Evolutionary conservation across 2,113 vertebrate species (phyloP).

Genomic region (Anoplopoma fimbria): DNA sequence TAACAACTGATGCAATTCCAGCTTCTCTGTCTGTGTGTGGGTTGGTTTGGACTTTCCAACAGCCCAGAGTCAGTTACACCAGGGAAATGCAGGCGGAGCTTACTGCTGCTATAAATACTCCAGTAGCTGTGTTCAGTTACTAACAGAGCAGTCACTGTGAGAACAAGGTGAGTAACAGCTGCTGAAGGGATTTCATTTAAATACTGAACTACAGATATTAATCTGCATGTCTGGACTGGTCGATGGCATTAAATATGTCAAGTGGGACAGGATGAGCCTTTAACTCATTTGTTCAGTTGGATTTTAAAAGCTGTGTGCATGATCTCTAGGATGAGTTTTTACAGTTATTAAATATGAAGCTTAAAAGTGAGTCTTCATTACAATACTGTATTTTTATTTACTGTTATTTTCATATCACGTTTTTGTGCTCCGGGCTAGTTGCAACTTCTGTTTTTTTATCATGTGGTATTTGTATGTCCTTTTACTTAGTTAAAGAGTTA

Average conservation of each 20-base stretch:
- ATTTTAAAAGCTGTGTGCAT: neutral
- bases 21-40: constrained; percentile 8
- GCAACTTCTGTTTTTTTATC: neutral
- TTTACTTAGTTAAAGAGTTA: neutral
- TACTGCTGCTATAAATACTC: neutral
- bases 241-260: accelerated
- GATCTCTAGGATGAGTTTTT: neutral
- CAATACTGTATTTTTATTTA: neutral
- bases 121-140: neutral
- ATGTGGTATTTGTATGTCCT: neutral
- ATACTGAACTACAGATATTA: neutral
- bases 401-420: too few relatives aligned
- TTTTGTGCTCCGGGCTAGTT: neutral
- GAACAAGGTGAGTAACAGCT: constrained; percentile 16
- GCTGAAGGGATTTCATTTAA: neutral
- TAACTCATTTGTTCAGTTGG: neutral
- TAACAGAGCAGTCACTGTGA: neutral
- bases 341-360: neutral
- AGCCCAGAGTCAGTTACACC: neutral
- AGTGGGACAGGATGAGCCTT: neutral
- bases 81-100: constrained; percentile 5
- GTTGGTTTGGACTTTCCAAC: constrained; percentile 23
- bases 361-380: neutral
- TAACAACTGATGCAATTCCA: neutral
- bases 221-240: neutral